These are phyloP conservation scores for Drosophila jambulina DNA, from an alignment of 1,140 invertebrate genomes.

Conservation along the genomic window DNA sequence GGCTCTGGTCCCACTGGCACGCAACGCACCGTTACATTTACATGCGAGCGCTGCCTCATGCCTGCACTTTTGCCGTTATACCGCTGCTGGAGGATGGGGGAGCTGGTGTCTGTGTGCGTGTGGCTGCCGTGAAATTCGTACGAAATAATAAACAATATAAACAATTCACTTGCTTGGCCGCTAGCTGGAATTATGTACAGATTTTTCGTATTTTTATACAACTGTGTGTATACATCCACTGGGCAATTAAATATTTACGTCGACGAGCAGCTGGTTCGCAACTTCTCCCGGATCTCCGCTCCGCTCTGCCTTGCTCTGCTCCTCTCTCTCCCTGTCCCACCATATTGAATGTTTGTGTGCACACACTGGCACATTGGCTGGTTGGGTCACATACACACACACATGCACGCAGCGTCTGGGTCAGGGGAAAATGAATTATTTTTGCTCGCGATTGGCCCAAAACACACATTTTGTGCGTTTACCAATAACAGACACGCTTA, in stretches of 20 bases:
- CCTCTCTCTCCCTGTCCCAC: slow-evolving; percentile 7
- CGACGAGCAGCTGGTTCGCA: slow-evolving; percentile 49
- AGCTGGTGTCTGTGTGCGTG: neutral
- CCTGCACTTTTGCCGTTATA: slow-evolving; percentile 5
- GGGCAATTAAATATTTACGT: slow-evolving; percentile 48
- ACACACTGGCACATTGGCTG: slow-evolving; percentile 7
- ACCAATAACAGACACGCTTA: slow-evolving; percentile 14
- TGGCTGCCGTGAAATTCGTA: slow-evolving; percentile 18
- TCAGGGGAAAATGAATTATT: slow-evolving; percentile 50
- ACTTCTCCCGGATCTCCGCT: slow-evolving; percentile 43
- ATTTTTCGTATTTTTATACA: slow-evolving; percentile 38
- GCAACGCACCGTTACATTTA: slow-evolving; percentile 8
- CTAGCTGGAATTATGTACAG: slow-evolving; percentile 23
- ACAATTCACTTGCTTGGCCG: slow-evolving; percentile 27
- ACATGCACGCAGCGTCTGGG: slow-evolving; percentile 24
- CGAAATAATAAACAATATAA: slow-evolving; percentile 36
- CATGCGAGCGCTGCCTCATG: slow-evolving; percentile 2
- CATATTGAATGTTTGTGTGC: slow-evolving; percentile 44
- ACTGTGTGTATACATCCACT: slow-evolving; percentile 30
- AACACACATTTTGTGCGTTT: slow-evolving; percentile 33
- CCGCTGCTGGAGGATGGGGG: neutral
- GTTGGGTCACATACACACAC: slow-evolving; percentile 6
- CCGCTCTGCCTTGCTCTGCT: slow-evolving; percentile 5
- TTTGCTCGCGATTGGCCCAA: slow-evolving; percentile 21
- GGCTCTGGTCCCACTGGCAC: slow-evolving; percentile 6